Base-by-base conservation (phyloP, 2,113 vertebrate species). In the Ranitomeya variabilis region DNA sequence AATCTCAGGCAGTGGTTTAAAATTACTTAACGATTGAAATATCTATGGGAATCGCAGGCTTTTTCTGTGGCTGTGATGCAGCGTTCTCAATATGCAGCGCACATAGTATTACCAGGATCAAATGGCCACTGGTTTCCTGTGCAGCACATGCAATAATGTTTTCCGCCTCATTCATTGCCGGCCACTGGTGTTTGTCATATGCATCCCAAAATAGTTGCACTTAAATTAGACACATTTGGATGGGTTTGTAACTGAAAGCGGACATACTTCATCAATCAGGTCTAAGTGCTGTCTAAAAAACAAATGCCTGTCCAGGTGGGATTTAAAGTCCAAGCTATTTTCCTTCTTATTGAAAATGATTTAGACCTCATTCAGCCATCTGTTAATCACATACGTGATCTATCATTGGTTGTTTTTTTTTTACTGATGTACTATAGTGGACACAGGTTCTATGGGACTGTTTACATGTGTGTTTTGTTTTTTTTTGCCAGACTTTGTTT, bases 1-100 rank as follows among this genome's bases (percentile, higher is more conserved):
- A 91, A 76, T 87, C 81, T 89, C 74, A 79, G 87, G 81, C 87
- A 89, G 82, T 85, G 87, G 82, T 89, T 89, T 89, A 89, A 79
- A 79, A 89, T 89, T 85, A 89, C 87, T 84, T 88, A 89, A 89
- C 73, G 31, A 84, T 89, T 89, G 52, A 89, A 73, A 78, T 23
- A 79, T 85, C 80, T 60, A 45, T 57, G 78, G 73, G 23, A 73
- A 81, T 84, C 51, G 54, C 18, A 88, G 79, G 15, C 66, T 51
- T 83, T 83, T 62, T 19, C 26, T 80, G 57, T 2, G 79, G 10
- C 55, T 81, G 51, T n/a, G 23, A 37, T 64, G 57, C 16, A n/a
- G 51, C n/a, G 9, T 67, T 23, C 64, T 67, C 3, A 67, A 23
- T 67, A 10, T n/a, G 64, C 8, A 11, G 55, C 6, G 64, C 2